Base-by-base conservation (phyloP, 2,797 vertebrate genomes). In the Serranus cabrilla region DNA sequence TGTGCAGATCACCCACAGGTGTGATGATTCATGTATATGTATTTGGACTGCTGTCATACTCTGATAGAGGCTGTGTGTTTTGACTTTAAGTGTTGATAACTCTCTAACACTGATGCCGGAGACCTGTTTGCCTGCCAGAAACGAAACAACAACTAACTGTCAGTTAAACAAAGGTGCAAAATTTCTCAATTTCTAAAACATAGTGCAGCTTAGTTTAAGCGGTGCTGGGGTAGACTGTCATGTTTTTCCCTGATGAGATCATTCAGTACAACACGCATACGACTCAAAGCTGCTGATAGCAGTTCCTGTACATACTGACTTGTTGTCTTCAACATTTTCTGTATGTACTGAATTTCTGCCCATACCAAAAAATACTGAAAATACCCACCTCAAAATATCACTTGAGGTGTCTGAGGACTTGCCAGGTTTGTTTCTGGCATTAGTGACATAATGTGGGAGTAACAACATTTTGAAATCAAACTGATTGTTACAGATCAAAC, bases 1-100 rank as follows among this genome's bases (percentile, higher is more conserved):
- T 74, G 59, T 71, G 62, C 42, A 25, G 12, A 34, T 64, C 64
- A 72, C 39, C 46, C 54, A 64, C 58, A 63, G 59, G 76, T 78
- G 71, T 39, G 64, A 76, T 47, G 51, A 68, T 55, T 55, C 20
- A 52, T 82, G 39, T 23, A 42, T 11, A 50, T 64, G 42, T 50
- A 63, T 81, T 62, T 74, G 10, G 47, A 57, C 25, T 46, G 46
- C 14, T 70, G 34, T 56, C 43, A 23, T 52, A 13, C 31, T 52
- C 45, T 31, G 37, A 43, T n/a, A n/a, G 16, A 60, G 13, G 3
- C 9, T 63, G 54, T 72, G 59, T 20, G 52, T n/a, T 58, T 55
- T n/a, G 27, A 60, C 17, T 49, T 16, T 11, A 43, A 37, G 37
- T 59, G 20, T 16, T 71, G 27, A 59, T 58, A 60, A 63, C 16